Conservation (phyloP, 2,113 vertebrate species). For the Rhegmatorhina hoffmannsi region DNA sequence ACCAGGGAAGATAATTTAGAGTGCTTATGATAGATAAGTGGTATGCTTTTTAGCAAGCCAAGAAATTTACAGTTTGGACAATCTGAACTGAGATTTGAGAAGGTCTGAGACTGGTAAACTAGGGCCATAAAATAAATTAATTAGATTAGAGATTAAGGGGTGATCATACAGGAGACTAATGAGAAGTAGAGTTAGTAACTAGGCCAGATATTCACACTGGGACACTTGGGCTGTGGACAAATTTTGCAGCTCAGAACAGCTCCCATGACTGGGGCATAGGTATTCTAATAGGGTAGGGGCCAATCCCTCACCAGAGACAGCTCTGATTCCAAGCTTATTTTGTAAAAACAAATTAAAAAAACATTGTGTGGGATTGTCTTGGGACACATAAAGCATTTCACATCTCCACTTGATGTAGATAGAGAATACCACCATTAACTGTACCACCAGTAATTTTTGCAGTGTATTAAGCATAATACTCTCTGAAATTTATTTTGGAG, state of each 20-base stretch:
- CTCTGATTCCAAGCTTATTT: neutral
- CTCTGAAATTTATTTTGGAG: neutral
- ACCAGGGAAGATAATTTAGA: neutral
- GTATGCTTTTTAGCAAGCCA: neutral
- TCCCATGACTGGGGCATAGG: neutral
- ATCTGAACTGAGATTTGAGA: slow-evolving; percentile 22
- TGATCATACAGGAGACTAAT: slow-evolving; percentile 30
- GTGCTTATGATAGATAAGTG: neutral
- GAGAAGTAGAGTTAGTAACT: slow-evolving; percentile 55
- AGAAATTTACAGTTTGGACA: neutral
- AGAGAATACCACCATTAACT: neutral
- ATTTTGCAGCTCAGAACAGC: slow-evolving; percentile 24
- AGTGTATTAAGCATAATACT: neutral
- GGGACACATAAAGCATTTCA: neutral
- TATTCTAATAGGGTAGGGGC: neutral
- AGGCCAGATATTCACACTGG: slow-evolving; percentile 49
- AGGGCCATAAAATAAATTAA: slow-evolving; percentile 54
- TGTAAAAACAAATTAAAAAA: neutral
- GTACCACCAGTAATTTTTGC: neutral
- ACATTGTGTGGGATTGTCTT: neutral
- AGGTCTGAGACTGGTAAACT: neutral
- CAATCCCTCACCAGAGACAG: neutral
- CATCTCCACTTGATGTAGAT: neutral
- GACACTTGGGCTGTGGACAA: neutral
- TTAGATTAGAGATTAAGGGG: slow-evolving; percentile 58